Percentiles rank a stretch among this genome's conserved stretches.
Conservation (phyloP, 2,888 invertebrate genomes). For the Troides oblongomaculatus region DNA sequence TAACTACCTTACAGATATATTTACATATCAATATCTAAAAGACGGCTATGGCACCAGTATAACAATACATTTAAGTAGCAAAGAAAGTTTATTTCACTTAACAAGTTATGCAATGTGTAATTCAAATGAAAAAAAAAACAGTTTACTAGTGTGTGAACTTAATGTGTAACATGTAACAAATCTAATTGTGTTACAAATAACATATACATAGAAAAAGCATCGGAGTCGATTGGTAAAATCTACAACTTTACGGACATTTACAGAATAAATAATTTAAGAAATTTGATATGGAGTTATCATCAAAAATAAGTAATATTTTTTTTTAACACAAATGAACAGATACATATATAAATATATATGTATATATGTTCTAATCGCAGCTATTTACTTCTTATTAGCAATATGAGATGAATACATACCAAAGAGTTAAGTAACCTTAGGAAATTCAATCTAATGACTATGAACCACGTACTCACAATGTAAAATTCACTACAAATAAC, state of each 20-base stretch:
- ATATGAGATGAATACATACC: constrained; percentile 51
- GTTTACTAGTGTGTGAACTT: constrained; percentile 41
- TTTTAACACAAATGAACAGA: constrained; percentile 20
- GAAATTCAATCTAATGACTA: constrained; percentile 63
- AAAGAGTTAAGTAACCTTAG: constrained; percentile 55
- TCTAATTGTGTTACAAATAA: constrained; percentile 35
- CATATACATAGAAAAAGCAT: constrained; percentile 36
- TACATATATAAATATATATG: constrained; percentile 11
- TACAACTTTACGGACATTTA: constrained; percentile 37
- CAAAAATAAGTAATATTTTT: constrained; percentile 7
- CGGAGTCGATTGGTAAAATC: constrained; percentile 36
- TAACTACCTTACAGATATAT: constrained; percentile 21
- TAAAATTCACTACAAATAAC: constrained; percentile 77
- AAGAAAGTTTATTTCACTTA: constrained; percentile 16
- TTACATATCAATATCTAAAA: constrained; percentile 25
- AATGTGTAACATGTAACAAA: constrained; percentile 29
- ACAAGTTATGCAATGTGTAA: constrained; percentile 5
- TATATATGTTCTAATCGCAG: constrained; percentile 25
- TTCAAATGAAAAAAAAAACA: constrained; percentile 1
- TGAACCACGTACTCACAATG: constrained; percentile 70
- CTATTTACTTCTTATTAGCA: constrained; percentile 35
- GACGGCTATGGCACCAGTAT: constrained; percentile 29
- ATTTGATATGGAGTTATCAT: constrained; percentile 43
- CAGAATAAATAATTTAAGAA: constrained; percentile 39
- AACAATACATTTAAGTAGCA: constrained; percentile 29